These are phyloP conservation scores for Gallinago stenura DNA, from an alignment of 2,797 vertebrate genomes.

Conservation along the genomic window DNA sequence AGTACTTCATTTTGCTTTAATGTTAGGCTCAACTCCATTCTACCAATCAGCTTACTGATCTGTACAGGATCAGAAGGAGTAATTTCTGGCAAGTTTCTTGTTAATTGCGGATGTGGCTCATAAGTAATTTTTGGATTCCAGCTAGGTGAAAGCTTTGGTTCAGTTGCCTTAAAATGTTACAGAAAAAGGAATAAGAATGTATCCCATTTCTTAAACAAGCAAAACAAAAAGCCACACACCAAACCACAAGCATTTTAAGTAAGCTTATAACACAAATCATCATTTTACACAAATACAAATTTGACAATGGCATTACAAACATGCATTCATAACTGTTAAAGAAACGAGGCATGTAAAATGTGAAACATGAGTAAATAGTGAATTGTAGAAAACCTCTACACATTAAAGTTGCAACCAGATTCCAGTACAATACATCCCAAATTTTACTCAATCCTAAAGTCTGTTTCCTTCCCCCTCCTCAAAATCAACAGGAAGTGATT, in stretches of 20 bases:
- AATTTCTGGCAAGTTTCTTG: constrained; percentile 87
- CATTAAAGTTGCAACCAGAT: background rate
- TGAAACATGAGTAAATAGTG: background rate
- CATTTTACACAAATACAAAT: background rate
- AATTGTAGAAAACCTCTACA: background rate
- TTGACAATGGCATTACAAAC: background rate
- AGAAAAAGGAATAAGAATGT: constrained; percentile 32
- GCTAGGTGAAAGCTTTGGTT: constrained; percentile 97
- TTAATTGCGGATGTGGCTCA: constrained; percentile 96
- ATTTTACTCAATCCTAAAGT: background rate
- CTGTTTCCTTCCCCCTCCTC: background rate
- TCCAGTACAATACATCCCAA: background rate
- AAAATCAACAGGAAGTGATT: background rate
- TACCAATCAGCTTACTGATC: constrained; percentile 89
- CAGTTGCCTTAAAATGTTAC: constrained; percentile 86
- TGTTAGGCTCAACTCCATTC: constrained; percentile 90
- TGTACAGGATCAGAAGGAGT: constrained; percentile 92
- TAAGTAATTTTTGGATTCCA: constrained; percentile 98
- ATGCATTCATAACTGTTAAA: background rate
- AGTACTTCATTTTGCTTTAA: constrained; percentile 95
- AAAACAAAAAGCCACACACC: background rate
- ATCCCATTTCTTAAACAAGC: background rate
- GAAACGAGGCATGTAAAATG: background rate
- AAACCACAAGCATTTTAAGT: background rate
- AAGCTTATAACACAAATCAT: background rate